Percentiles rank a stretch among this genome's conserved stretches.
Evolutionary conservation across 2,888 invertebrate genomes (phyloP).

Genomic region (Pachydiplax longipennis): DNA sequence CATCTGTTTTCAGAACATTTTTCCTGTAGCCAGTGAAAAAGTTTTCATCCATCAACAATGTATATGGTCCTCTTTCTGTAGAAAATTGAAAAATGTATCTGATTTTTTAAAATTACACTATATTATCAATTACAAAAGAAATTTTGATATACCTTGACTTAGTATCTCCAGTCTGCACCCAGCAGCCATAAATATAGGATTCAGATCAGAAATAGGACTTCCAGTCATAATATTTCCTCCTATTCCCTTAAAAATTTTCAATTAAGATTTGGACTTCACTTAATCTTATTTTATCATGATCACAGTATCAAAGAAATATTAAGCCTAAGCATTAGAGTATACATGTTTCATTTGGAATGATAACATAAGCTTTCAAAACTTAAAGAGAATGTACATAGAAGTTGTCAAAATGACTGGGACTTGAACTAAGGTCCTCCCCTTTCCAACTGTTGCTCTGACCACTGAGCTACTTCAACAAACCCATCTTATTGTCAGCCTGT

Average conservation of each 20-base stretch:
- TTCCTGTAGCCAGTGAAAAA: constrained; percentile 90
- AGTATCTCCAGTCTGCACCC: constrained; percentile 69
- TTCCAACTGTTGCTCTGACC: too few species aligned
- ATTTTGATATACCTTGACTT: constrained; percentile 59
- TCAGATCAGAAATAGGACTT: constrained; percentile 95
- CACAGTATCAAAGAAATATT: background rate
- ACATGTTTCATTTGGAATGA: too few species aligned
- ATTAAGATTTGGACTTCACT: background rate
- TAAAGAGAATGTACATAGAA: too few species aligned
- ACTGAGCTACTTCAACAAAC: too few species aligned
- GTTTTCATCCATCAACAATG: constrained; percentile 72
- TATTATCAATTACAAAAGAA: background rate
- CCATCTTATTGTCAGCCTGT: too few species aligned
- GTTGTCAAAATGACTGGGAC: too few species aligned
- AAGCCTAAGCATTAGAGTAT: background rate
- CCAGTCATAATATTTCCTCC: constrained; percentile 95
- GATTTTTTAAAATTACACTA: background rate
- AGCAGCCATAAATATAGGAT: constrained; percentile 88
- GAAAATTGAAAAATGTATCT: background rate
- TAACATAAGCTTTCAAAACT: too few species aligned
- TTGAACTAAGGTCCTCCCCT: too few species aligned
- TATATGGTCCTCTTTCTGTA: constrained; percentile 61
- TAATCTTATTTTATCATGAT: background rate
- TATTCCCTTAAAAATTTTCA: constrained; percentile 66
- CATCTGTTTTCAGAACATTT: constrained; percentile 75